Conservation (phyloP, 2,888 invertebrate species). For the Andrena minutula region DNA sequence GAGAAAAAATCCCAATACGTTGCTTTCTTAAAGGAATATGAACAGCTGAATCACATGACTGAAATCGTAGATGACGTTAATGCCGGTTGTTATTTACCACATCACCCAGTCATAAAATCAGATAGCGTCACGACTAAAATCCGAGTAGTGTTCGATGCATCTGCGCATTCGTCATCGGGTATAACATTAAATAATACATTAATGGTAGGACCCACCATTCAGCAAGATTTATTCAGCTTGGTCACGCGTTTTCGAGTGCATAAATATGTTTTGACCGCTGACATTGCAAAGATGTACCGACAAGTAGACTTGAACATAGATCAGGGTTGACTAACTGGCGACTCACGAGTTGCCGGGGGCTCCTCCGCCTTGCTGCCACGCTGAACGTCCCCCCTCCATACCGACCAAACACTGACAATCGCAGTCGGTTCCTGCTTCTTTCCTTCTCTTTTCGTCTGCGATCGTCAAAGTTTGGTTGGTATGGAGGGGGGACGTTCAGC, state of each 20-base stretch:
- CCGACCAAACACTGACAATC: too few species aligned
- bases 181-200: background rate
- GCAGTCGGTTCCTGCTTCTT: too few species aligned
- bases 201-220: conserved; percentile 5
- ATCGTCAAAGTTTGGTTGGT: too few species aligned
- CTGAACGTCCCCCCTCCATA: too few species aligned
- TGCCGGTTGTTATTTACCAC: background rate
- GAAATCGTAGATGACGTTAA: background rate
- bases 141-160: background rate
- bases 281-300: conserved; percentile 14
- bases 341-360: too few species aligned
- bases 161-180: background rate
- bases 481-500: too few species aligned
- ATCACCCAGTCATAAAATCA: background rate
- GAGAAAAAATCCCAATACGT: background rate
- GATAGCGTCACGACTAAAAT: background rate
- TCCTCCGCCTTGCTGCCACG: too few species aligned
- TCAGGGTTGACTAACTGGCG: too few species aligned
- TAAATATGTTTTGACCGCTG: background rate
- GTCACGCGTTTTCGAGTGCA: background rate
- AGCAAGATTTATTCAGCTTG: background rate
- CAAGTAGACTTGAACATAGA: background rate
- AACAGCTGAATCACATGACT: background rate
- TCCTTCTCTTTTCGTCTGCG: too few species aligned
- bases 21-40: background rate